phyloP scores from a whole-genome alignment of 2,113 vertebrate species.

The Rhinolophus ferrumequinum region DNA sequence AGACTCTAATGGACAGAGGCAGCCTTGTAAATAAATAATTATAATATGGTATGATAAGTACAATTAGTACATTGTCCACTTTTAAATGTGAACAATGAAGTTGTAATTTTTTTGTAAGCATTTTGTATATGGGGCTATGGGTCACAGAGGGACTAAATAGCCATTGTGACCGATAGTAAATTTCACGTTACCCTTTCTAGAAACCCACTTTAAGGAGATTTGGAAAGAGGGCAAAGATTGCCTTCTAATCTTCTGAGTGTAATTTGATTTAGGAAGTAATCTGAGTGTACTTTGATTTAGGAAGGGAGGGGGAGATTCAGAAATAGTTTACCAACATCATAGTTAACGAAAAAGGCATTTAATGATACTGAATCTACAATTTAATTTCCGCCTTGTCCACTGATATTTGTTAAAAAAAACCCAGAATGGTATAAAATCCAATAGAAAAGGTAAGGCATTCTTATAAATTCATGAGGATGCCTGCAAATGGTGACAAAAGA shows the following conservation, averaged over 20 bases:
- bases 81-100: neutral
- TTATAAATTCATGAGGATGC: neutral
- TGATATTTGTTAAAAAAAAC: neutral
- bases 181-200: neutral
- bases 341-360: neutral
- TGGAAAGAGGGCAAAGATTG: neutral
- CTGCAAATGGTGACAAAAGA: neutral
- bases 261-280: neutral
- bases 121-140: neutral
- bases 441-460: neutral
- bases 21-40: constrained; percentile 13
- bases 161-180: neutral
- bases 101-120: neutral
- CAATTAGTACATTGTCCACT: neutral
- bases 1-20: neutral
- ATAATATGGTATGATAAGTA: neutral
- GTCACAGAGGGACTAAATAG: neutral
- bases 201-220: neutral
- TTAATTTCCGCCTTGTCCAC: neutral
- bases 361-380: neutral
- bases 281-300: neutral
- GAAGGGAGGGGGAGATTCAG: neutral
- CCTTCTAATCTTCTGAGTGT: neutral
- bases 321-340: neutral
- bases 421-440: neutral